Evolutionary conservation across 1,140 invertebrate genomes (phyloP).

Genomic region (Gonioctena quinquepunctata): DNA sequence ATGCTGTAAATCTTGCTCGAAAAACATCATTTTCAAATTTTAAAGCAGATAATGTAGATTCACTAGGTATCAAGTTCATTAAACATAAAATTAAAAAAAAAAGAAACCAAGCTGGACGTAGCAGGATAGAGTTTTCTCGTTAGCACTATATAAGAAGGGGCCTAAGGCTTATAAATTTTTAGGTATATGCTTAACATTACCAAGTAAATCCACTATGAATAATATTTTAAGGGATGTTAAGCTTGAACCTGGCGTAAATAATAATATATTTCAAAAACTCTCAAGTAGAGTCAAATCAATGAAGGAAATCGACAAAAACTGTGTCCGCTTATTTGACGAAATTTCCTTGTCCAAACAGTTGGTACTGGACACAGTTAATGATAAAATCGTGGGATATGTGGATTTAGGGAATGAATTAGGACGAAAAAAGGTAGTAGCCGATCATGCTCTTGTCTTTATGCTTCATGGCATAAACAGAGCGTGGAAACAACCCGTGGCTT

Average conservation of each 20-base stretch:
- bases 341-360: constrained; percentile 14
- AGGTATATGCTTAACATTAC: constrained; percentile 15
- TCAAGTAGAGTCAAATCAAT: constrained; percentile 14
- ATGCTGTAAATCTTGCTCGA: background rate
- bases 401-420: constrained; percentile 43
- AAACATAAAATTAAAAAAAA: background rate
- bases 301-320: constrained; percentile 20
- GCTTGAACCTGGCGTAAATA: constrained; percentile 16
- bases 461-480: constrained; percentile 13
- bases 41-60: background rate
- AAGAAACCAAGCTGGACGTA: background rate
- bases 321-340: constrained; percentile 30
- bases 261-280: background rate
- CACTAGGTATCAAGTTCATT: background rate
- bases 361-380: constrained; percentile 24
- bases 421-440: constrained; percentile 28
- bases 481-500: constrained; percentile 29
- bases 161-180: constrained; percentile 7
- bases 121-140: background rate
- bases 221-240: constrained; percentile 19
- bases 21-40: background rate
- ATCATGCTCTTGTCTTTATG: constrained; percentile 33
- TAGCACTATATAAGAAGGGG: background rate
- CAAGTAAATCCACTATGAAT: constrained; percentile 17
- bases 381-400: constrained; percentile 50